Base-by-base conservation (phyloP, 2,113 vertebrate species). In the Geococcyx californianus region DNA sequence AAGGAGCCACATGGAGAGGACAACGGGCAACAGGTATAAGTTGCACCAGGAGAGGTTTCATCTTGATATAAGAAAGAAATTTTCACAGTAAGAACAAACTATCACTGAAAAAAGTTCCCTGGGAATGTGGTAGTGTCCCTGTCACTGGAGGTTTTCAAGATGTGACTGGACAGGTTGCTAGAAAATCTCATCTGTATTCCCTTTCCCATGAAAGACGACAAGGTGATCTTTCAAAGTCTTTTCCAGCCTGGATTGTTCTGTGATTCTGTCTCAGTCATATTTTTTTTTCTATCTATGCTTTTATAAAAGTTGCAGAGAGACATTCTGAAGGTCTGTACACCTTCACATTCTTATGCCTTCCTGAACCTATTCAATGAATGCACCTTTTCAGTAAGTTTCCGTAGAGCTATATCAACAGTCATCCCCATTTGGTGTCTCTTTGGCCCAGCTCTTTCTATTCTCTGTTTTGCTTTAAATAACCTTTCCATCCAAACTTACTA, bases 1-100 rank as follows among this genome's bases (percentile, higher is more conserved):
- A 44, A 42, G 20, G 10, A 75, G 16, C 9, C 28, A 52, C 0
- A 0, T 29, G n/a, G 51, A 62, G 10, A 54, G 3, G 2, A 56
- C 15, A 77, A 90, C 24, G 26, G 17, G 11, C 13, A 73, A n/a
- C 15, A 56, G n/a, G n/a, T 74, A 45, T 13, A 59, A 45, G 33
- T 38, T 69, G 24, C 7, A 36, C 4, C n/a, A 60, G 42, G 13
- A 28, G 29, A 36, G 6, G 11, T 75, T 63, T 87, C 23, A n/a
- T 60, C 33, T 77, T 84, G 12, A 45, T 16, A 19, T 9, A 42
- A 52, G 40, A 77, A 77, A 59, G 11, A 60, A 76, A 51, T 33
- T 58, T 87, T 80, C 25, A 76, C 23, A 31, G 13, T 49, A 62
- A 80, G 44, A 69, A 28, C 9, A 55, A 31, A 51, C 28, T 52